These are phyloP conservation scores for Helarctos malayanus DNA, from an alignment of 2,797 vertebrate genomes.

Conservation along the genomic window DNA sequence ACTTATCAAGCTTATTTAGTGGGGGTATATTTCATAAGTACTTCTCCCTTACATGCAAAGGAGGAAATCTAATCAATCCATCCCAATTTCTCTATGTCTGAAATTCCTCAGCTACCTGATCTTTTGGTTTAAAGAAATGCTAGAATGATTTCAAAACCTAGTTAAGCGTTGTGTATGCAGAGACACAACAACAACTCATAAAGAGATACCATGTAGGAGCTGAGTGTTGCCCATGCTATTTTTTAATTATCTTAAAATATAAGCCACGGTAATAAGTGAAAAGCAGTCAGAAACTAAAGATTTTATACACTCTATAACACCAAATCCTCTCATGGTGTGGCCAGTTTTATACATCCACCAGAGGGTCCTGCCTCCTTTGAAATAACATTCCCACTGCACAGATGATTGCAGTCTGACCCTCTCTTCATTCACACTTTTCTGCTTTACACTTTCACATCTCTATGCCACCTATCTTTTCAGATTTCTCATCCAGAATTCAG, in stretches of 20 bases:
- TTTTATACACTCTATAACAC: not conserved
- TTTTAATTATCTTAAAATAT: constrained; percentile 56
- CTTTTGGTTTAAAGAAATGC: constrained; percentile 12
- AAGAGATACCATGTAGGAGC: not conserved
- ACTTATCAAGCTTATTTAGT: not conserved
- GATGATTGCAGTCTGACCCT: not conserved
- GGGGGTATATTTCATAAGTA: not conserved
- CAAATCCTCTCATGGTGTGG: not conserved
- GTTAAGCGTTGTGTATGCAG: not conserved
- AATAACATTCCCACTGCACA: not conserved
- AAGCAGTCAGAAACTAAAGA: constrained; percentile 32
- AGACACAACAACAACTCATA: not conserved
- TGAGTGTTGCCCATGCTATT: not conserved
- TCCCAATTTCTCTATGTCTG: not conserved
- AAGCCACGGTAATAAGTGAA: not conserved
- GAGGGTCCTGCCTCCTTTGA: not conserved
- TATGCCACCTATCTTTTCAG: not conserved
- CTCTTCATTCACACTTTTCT: not conserved
- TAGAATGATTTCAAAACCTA: not conserved
- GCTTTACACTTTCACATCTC: not conserved
- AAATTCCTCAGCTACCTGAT: not conserved
- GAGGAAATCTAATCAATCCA: not conserved
- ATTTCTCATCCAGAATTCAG: not conserved
- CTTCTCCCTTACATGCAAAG: not conserved
- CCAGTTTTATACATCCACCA: not conserved